A percentile compares a stretch with the other conserved stretches of the same genome.
These are phyloP conservation scores for Melanargia galathea DNA, from an alignment of 2,888 invertebrate genomes.

Conservation along the genomic window DNA sequence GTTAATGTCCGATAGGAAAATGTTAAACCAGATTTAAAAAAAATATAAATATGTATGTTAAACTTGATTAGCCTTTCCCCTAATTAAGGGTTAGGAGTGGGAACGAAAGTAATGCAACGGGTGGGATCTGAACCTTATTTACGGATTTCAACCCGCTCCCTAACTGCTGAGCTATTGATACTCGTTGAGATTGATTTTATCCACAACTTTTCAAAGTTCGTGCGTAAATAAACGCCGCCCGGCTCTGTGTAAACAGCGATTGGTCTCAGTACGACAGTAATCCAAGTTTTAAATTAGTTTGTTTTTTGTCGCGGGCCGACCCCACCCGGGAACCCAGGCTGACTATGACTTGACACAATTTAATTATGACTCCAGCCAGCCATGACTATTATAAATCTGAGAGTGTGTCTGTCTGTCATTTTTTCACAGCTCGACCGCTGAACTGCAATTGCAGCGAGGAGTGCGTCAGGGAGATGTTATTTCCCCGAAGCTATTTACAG, in stretches of 20 bases:
- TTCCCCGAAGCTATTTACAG: too few relatives aligned
- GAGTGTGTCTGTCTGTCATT: not conserved
- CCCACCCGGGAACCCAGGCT: conserved; percentile 44
- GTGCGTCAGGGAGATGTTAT: too few relatives aligned
- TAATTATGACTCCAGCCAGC: not conserved
- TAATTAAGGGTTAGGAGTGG: too few relatives aligned
- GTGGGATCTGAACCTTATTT: too few relatives aligned
- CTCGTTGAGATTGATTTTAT: not conserved
- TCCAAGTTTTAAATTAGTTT: conserved; percentile 75
- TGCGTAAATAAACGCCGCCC: conserved; percentile 71
- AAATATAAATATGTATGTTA: too few relatives aligned
- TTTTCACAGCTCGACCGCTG: too few relatives aligned
- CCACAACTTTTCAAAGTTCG: conserved; percentile 56
- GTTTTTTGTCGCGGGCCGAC: conserved; percentile 67
- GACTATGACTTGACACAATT: not conserved
- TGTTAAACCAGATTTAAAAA: too few relatives aligned
- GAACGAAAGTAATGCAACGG: too few relatives aligned
- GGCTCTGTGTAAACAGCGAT: conserved; percentile 69
- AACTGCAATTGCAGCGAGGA: too few relatives aligned
- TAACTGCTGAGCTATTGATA: not conserved
- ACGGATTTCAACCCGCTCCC: too few relatives aligned
- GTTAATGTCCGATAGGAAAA: too few relatives aligned
- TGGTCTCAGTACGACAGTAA: conserved; percentile 67
- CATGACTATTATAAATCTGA: not conserved
- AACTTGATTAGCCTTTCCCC: too few relatives aligned